Evolutionary conservation across 92 coral and sea anemone species (phyloP).

Genomic region (Zoanthus sansibaricus): DNA sequence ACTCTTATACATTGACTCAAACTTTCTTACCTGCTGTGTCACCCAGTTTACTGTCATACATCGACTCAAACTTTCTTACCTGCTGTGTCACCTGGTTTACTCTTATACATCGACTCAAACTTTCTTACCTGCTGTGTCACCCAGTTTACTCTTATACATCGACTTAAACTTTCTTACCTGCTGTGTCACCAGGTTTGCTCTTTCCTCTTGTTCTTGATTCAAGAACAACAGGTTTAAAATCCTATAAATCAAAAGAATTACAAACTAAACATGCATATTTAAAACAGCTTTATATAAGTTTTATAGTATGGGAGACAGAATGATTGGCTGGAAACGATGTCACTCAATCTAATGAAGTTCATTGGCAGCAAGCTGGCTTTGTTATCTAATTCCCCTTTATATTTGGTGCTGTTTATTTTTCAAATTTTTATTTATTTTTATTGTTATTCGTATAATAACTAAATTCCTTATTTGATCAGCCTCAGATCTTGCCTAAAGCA

Average conservation of each 20-base stretch:
- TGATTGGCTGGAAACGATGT: no score
- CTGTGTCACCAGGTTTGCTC: conserved; percentile 61
- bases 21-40: conserved; percentile 34
- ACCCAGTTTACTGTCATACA: conserved; percentile 36
- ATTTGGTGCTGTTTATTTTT: no score
- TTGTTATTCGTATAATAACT: no score
- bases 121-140: conserved; percentile 46
- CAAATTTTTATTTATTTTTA: no score
- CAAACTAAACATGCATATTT: not conserved
- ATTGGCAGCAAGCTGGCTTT: no score
- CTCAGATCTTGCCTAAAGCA: no score
- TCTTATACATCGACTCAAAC: not conserved
- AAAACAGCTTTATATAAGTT: not conserved
- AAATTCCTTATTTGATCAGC: no score
- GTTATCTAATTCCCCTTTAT: no score
- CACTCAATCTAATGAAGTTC: no score
- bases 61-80: conserved; percentile 4
- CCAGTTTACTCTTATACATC: conserved; percentile 28
- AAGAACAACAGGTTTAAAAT: conserved; percentile 91
- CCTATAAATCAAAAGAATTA: conserved; percentile 58
- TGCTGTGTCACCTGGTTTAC: conserved; percentile 40
- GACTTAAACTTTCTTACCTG: conserved; percentile 19
- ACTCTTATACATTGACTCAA: not conserved
- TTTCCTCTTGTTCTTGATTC: conserved; percentile 90
- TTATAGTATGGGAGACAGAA: no score